Evolutionary conservation across 92 coral and sea anemone species (phyloP).

Genomic region (Heliopora coerulea): DNA sequence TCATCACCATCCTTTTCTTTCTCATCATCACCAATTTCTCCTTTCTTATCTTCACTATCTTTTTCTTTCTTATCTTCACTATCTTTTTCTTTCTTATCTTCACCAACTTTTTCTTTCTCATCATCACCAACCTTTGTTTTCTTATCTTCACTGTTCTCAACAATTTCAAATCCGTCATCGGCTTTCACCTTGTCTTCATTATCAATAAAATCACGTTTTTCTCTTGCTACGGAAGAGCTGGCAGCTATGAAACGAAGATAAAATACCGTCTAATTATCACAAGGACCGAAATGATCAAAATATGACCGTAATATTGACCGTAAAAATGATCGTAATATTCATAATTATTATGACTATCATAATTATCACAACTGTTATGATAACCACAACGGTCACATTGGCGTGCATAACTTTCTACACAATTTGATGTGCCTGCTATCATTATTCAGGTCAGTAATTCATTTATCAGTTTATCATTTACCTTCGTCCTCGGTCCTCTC

Average conservation of each 20-base stretch:
- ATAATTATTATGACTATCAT: neutral
- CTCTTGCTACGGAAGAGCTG: no score
- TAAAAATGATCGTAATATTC: constrained; percentile 14
- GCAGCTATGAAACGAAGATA: no score
- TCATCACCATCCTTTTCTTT: neutral
- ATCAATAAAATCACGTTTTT: no score
- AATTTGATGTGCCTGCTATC: neutral
- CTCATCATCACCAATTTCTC: constrained; percentile 1
- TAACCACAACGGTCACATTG: no score
- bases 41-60: constrained; percentile 9
- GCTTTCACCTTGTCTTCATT: constrained; percentile 11
- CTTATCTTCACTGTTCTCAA: constrained; percentile 6
- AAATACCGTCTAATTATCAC: no score
- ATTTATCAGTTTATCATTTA: no score
- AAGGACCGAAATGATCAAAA: no score
- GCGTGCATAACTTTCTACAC: no score
- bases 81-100: constrained; percentile 2
- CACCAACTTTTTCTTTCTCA: constrained; percentile 5
- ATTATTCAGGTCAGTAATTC: no score
- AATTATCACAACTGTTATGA: constrained; percentile 4
- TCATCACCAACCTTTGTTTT: constrained; percentile 1
- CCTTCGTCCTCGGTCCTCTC: neutral
- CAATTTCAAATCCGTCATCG: constrained; percentile 12
- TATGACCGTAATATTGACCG: no score
- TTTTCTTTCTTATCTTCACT: constrained; percentile 2